These are phyloP conservation scores for Dicrostonyx torquatus DNA, from an alignment of 2,797 vertebrate genomes.

Conservation along the genomic window DNA sequence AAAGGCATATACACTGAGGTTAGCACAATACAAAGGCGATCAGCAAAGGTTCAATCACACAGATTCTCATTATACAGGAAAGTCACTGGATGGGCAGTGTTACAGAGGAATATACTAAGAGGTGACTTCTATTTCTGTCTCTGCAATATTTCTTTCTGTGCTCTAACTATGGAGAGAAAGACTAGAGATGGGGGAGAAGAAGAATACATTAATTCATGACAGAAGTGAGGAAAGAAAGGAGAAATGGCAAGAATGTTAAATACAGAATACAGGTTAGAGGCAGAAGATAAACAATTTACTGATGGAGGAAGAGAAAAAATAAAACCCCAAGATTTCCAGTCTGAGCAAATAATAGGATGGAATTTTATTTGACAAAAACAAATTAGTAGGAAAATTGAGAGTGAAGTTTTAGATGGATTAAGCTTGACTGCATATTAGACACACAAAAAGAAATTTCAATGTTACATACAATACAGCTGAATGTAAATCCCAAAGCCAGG, in stretches of 20 bases:
- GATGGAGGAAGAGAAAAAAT: constrained; percentile 25
- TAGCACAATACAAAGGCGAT: not conserved
- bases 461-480: not conserved
- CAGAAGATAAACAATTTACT: constrained; percentile 16
- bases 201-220: not conserved
- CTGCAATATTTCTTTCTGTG: not conserved
- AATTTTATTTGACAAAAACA: constrained; percentile 58
- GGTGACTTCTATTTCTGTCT: constrained; percentile 28
- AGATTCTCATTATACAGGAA: constrained; percentile 36
- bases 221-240: not conserved
- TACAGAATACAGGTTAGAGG: constrained; percentile 47
- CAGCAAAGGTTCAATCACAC: not conserved
- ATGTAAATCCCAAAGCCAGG: constrained; percentile 19
- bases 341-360: not conserved
- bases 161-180: not conserved
- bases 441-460: constrained; percentile 40
- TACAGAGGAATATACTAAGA: constrained; percentile 32
- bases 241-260: not conserved
- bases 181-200: not conserved
- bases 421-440: constrained; percentile 38
- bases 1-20: constrained; percentile 24
- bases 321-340: constrained; percentile 15
- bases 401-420: constrained; percentile 34
- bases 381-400: not conserved
- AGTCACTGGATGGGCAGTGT: not conserved